A percentile compares a stretch with the other conserved stretches of the same genome.
These are phyloP conservation scores for Amyelois transitella DNA, from an alignment of 1,140 invertebrate species.

Conservation along the genomic window DNA sequence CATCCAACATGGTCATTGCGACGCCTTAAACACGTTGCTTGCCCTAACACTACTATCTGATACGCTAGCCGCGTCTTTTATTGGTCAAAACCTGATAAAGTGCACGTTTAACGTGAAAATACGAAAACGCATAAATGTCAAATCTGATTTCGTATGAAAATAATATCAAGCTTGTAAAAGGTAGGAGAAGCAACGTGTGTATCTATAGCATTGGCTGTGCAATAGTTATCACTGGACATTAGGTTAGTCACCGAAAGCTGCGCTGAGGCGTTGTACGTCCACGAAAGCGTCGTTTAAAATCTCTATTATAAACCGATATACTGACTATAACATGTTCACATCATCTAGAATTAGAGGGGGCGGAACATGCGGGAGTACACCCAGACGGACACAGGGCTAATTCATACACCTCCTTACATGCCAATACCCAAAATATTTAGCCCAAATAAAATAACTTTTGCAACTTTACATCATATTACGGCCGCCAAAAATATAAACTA, in stretches of 20 bases:
- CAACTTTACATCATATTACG: background rate
- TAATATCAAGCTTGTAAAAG: too few species aligned
- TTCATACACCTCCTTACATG: background rate
- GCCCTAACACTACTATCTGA: constrained; percentile 9
- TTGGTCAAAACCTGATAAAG: background rate
- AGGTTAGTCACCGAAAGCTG: constrained; percentile 28
- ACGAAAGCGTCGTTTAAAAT: background rate
- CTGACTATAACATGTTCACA: background rate
- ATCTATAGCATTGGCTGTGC: constrained; percentile 8
- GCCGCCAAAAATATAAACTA: background rate
- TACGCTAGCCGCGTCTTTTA: background rate
- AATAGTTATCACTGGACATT: constrained; percentile 21
- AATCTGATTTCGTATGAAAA: too few species aligned
- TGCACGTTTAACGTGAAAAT: too few species aligned
- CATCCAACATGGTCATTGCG: background rate
- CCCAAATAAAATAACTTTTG: constrained; percentile 1
- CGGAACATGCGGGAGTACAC: constrained; percentile 4
- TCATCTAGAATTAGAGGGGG: background rate
- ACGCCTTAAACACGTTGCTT: constrained; percentile 7
- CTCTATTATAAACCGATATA: background rate
- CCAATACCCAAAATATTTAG: background rate
- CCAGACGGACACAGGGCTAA: constrained; percentile 1
- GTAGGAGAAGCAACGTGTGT: constrained; percentile 3
- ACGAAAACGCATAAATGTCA: too few species aligned
- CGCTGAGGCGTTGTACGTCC: background rate